Evolutionary conservation across 2,888 invertebrate species (phyloP).

Genomic region (Ectemnius cavifrons): DNA sequence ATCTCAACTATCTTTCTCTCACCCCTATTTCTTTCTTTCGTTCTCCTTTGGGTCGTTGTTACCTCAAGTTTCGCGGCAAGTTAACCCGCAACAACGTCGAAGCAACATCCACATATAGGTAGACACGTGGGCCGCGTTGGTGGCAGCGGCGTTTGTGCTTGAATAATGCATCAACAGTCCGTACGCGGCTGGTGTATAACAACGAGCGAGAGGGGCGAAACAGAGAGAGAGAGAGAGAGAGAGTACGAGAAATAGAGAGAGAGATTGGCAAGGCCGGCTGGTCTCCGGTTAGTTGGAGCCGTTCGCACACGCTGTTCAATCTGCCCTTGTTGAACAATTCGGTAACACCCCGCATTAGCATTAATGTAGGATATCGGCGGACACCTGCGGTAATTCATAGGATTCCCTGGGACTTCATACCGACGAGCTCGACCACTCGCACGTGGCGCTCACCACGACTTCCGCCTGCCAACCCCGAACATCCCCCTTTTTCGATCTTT

Average conservation of each 20-base stretch:
- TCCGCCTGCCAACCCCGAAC: neutral
- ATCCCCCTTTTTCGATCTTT: neutral
- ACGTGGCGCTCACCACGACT: slow-evolving; percentile 3
- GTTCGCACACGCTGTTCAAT: slow-evolving; percentile 64
- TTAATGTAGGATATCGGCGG: slow-evolving; percentile 71
- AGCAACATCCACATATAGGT: slow-evolving; percentile 55
- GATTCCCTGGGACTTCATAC: slow-evolving; percentile 40
- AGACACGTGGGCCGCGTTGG: neutral
- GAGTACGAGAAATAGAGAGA: neutral
- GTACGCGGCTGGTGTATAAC: slow-evolving; percentile 66
- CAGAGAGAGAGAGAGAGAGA: slow-evolving; percentile 4
- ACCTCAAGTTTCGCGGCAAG: slow-evolving; percentile 71
- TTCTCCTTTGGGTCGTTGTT: slow-evolving; percentile 23
- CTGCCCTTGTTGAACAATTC: slow-evolving; percentile 73
- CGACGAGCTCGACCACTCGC: slow-evolving; percentile 7
- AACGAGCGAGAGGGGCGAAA: slow-evolving; percentile 13
- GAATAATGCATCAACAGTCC: slow-evolving; percentile 76
- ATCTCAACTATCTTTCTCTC: neutral
- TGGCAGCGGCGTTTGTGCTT: slow-evolving; percentile 68
- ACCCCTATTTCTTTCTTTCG: neutral
- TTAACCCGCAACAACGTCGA: slow-evolving; percentile 72
- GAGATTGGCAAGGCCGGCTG: slow-evolving; percentile 11
- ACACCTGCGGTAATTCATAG: slow-evolving; percentile 72
- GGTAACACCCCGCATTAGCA: slow-evolving; percentile 72
- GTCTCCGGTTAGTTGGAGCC: neutral